Base-by-base conservation (phyloP, 2,888 invertebrate species). In the Drosophila kambysellisi region DNA sequence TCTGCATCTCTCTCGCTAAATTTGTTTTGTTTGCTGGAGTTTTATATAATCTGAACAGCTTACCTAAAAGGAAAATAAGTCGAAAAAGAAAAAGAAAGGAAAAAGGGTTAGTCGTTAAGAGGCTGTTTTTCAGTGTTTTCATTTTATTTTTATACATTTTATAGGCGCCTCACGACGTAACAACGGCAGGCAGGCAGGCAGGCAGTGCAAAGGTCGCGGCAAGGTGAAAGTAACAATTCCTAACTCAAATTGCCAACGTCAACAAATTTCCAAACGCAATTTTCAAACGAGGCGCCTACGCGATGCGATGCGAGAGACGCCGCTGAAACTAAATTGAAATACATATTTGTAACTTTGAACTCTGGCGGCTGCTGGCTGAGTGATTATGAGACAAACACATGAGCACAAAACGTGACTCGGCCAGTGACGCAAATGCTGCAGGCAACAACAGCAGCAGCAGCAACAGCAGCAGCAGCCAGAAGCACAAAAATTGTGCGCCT, bases 351-450 rank as follows among this genome's bases (percentile, higher is more conserved):
- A 48, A 56, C 41, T 37, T 48, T 41, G 41, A 53, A 74, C 25
- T 15, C 8, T 25, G 46, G 8, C 17, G 17, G 25, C 2, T 12
- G 39, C 74, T 75, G 74, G 39, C 74, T 75, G 74, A 82, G 85
- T 88, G 85, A 88, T 85, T 85, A 68, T 70, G 82, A 79, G 83
- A 66, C 75, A 79, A 79, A 72, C 73, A 59, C 41, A 48, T 46
- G 46, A 12, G 53, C 33, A 53, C 2, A 25, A 50, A 70, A 52
- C 43, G 48, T 35, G n/a, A 30, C 17, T 37, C 32, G 37, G 37
- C 37, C 30, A 58, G 32, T 89, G 85, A 89, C 88, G 85, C 76
- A 89, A 83, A 83, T 83, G 79, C 73, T 54, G 25, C 37, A n/a
- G 25, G 17, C 11, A 25, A 17, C 35, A 17, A 11, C 25, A 25